These are phyloP conservation scores for Eucidaris tribuloides DNA, from an alignment of 35 echinoderm and acorn worm genomes.

Conservation along the genomic window DNA sequence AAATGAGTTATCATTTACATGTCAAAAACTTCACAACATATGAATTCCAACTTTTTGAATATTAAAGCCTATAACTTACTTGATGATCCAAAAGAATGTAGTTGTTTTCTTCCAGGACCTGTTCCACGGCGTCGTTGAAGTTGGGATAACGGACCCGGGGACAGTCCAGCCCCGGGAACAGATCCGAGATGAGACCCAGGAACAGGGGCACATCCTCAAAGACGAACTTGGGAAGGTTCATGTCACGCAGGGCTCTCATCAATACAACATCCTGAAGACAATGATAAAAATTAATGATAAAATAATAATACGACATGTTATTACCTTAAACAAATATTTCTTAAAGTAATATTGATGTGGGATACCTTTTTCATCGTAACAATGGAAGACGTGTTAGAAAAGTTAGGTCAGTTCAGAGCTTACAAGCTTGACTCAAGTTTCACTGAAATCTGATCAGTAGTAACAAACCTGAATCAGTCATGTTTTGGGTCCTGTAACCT, in stretches of 20 bases:
- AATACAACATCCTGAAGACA: conserved; percentile 85
- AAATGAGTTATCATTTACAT: too few species aligned
- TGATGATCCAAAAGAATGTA: conserved; percentile 83
- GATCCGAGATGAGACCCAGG: conserved; percentile 86
- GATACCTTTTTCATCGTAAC: background rate
- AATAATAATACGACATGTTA: background rate
- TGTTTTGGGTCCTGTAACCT: too few species aligned
- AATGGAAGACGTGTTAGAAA: background rate
- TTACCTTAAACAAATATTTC: background rate
- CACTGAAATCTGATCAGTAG: too few species aligned
- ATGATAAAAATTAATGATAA: background rate
- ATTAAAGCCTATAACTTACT: too few species aligned
- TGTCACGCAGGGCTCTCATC: conserved; percentile 99
- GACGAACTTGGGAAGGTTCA: conserved; percentile 99
- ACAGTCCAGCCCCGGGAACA: conserved; percentile 94
- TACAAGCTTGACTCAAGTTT: too few species aligned
- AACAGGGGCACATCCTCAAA: conserved; percentile 97
- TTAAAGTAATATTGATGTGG: background rate
- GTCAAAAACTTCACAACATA: too few species aligned
- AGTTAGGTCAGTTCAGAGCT: background rate
- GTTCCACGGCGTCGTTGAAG: conserved; percentile 98
- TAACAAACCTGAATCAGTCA: too few species aligned
- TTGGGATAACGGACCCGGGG: conserved; percentile 97
- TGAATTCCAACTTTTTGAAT: too few species aligned
- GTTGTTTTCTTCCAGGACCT: conserved; percentile 78